A percentile compares a stretch with the other conserved stretches of the same genome.
phyloP scores from a whole-genome alignment of 1,140 invertebrate genomes.

The Periplaneta americana region DNA sequence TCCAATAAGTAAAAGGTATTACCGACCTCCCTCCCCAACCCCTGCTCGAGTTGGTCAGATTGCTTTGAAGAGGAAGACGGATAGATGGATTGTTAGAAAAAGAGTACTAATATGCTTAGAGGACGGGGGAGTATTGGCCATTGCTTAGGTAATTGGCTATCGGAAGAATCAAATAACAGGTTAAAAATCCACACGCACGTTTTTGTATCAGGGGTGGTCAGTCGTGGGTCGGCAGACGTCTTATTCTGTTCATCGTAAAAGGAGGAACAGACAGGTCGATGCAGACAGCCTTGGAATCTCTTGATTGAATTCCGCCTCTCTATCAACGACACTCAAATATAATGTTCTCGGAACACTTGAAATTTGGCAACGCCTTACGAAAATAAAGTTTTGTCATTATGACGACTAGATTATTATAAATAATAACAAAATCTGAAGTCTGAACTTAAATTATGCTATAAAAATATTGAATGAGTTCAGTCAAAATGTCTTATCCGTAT shows the following conservation, averaged over 20 bases:
- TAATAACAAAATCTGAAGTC: too few species aligned
- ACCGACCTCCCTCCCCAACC: background rate
- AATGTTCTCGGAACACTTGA: too few species aligned
- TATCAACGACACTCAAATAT: too few species aligned
- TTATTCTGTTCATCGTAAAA: background rate
- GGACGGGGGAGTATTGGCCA: background rate
- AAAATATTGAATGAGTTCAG: too few species aligned
- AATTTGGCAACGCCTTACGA: too few species aligned
- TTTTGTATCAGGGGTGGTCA: background rate
- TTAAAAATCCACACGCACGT: background rate
- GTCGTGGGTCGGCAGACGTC: background rate
- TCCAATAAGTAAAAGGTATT: background rate
- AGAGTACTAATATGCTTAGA: background rate
- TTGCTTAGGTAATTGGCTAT: slow-evolving; percentile 6
- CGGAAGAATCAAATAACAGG: slow-evolving; percentile 5
- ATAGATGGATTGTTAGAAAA: background rate
- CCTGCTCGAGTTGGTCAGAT: background rate
- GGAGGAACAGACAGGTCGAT: too few species aligned
- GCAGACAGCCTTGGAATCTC: too few species aligned
- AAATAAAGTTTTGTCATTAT: too few species aligned
- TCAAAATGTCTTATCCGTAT: too few species aligned
- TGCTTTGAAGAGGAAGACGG: background rate
- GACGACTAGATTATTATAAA: too few species aligned
- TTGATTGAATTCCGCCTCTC: too few species aligned
- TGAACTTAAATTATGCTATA: too few species aligned